phyloP scores from a whole-genome alignment of 2,797 vertebrate genomes.

The Denticeps clupeoides region DNA sequence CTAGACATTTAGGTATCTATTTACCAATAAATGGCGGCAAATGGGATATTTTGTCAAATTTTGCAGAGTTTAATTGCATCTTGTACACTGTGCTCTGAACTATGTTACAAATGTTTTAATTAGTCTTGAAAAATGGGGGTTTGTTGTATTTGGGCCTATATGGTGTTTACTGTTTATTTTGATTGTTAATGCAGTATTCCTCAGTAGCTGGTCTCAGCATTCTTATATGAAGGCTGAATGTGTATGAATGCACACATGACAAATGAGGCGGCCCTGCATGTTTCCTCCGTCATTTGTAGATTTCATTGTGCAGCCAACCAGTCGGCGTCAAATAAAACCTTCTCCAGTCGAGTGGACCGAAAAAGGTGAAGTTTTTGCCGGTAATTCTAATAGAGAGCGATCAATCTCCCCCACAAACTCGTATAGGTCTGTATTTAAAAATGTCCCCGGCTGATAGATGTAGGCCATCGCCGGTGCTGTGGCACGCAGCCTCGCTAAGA shows the following conservation, averaged over 20 bases:
- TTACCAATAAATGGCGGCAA: too few relatives aligned
- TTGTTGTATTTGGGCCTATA: too few relatives aligned
- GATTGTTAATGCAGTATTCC: too few relatives aligned
- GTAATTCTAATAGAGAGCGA: conserved; percentile 40
- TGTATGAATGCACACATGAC: conserved; percentile 9
- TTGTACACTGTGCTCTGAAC: too few relatives aligned
- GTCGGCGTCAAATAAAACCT: conserved; percentile 2
- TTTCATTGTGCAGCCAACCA: conserved; percentile 9
- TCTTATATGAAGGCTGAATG: too few relatives aligned
- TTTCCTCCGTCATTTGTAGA: not conserved
- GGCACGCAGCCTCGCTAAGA: conserved; percentile 40
- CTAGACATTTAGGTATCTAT: too few relatives aligned
- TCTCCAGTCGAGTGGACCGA: conserved; percentile 13
- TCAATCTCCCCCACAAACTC: conserved; percentile 41
- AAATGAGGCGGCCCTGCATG: conserved; percentile 1
- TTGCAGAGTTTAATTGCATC: too few relatives aligned
- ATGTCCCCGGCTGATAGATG: conserved; percentile 47
- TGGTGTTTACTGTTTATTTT: too few relatives aligned
- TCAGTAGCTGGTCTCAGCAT: too few relatives aligned
- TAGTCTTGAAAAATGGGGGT: too few relatives aligned
- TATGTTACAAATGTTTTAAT: too few relatives aligned
- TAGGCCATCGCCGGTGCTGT: conserved; percentile 37
- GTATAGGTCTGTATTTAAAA: conserved; percentile 47
- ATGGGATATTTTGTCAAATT: too few relatives aligned
- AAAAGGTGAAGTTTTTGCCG: conserved; percentile 24